Evolutionary conservation across 2,888 invertebrate genomes (phyloP).

Genomic region (Odontothrips loti): DNA sequence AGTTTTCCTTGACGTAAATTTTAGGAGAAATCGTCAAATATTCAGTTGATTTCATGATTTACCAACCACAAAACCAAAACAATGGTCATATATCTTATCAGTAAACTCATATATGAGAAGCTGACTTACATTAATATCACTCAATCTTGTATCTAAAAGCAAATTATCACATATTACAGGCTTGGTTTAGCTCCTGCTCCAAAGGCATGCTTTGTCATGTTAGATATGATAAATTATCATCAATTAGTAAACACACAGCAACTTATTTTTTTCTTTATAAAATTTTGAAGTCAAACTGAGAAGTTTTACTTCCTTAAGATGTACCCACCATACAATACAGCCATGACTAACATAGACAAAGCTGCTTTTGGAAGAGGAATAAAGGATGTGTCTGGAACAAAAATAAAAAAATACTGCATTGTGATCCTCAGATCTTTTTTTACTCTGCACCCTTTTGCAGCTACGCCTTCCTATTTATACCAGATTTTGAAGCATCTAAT

Average conservation of each 20-base stretch:
- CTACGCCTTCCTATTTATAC: neutral
- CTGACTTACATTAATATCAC: neutral
- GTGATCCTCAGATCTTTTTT: constrained; percentile 3
- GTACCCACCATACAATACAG: constrained; percentile 12
- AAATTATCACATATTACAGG: neutral
- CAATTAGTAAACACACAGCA: neutral
- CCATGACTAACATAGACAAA: constrained; percentile 1
- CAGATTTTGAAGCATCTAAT: neutral
- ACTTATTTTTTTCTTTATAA: neutral
- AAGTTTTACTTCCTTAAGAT: neutral
- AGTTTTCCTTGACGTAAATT: too few relatives aligned
- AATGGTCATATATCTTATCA: too few relatives aligned
- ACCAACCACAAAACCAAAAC: too few relatives aligned
- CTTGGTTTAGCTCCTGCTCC: neutral
- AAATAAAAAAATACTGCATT: constrained; percentile 35
- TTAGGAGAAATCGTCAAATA: too few relatives aligned
- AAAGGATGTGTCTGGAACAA: constrained; percentile 44
- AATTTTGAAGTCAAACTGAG: neutral
- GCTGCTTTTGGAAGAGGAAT: constrained; percentile 19
- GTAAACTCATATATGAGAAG: too few relatives aligned
- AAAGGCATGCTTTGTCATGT: constrained; percentile 8
- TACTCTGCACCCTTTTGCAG: neutral
- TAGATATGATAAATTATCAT: neutral
- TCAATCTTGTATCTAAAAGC: neutral
- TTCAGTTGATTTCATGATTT: too few relatives aligned